Evolutionary conservation across 2,113 vertebrate genomes (phyloP).

Genomic region (Drymodes brunneopygia): DNA sequence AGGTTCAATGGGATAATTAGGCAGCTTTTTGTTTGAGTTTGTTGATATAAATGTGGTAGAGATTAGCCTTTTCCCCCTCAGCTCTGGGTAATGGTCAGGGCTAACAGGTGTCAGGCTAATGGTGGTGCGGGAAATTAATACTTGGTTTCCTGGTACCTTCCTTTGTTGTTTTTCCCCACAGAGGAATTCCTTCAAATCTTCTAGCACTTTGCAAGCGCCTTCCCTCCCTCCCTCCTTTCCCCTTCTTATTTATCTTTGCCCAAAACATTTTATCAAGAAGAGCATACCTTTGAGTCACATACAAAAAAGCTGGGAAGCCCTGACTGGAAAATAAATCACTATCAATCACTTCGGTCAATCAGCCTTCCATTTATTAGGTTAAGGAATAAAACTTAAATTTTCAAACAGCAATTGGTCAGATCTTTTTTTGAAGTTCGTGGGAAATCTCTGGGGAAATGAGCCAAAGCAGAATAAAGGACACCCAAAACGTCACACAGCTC

Average conservation of each 20-base stretch:
- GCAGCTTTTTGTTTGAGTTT: slow-evolving; percentile 89
- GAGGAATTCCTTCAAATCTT: slow-evolving; percentile 71
- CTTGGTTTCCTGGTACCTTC: slow-evolving; percentile 84
- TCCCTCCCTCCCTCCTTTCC: not conserved
- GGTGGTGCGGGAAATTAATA: slow-evolving; percentile 89
- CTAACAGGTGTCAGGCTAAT: slow-evolving; percentile 97
- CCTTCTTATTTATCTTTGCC: slow-evolving; percentile 42
- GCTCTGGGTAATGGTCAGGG: slow-evolving; percentile 86
- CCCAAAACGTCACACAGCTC: not conserved
- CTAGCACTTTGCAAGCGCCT: slow-evolving; percentile 39
- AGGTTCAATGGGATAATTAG: slow-evolving; percentile 92
- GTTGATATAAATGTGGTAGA: slow-evolving; percentile 96
- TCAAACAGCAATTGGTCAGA: not conserved
- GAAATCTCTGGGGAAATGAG: not conserved
- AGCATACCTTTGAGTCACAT: not conserved
- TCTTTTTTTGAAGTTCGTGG: not conserved
- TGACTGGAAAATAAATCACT: slow-evolving; percentile 31
- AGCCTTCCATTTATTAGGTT: not conserved
- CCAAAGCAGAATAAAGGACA: slow-evolving; percentile 39
- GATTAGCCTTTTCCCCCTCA: slow-evolving; percentile 85
- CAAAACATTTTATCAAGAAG: slow-evolving; percentile 44
- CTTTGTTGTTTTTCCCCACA: slow-evolving; percentile 75
- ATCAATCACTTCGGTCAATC: not conserved
- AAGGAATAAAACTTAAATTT: slow-evolving; percentile 14
- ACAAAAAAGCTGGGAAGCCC: not conserved